Base-by-base conservation (phyloP, 2,113 vertebrate species). In the Albula glossodonta region DNA sequence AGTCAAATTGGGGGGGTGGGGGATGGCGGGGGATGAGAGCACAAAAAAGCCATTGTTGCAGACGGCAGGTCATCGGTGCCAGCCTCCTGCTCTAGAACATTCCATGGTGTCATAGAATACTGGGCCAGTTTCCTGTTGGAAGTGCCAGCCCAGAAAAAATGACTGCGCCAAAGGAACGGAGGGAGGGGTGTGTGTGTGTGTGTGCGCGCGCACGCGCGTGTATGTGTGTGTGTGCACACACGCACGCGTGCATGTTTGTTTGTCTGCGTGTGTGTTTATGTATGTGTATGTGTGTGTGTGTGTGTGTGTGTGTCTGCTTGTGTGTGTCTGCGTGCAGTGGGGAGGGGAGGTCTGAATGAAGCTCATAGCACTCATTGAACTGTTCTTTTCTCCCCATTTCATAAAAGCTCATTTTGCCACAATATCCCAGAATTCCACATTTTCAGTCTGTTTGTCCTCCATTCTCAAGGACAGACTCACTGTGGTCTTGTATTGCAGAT, bases 101-200 rank as follows among this genome's bases (percentile, higher is more conserved):
- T 95, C 95, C 93, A 93, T 90, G 90, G 92, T 95, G 94, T 96
- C 94, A 95, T 94, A 94, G 93, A 94, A 96, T 94, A 93, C 96
- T 48, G 70, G 92, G 94, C 95, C 93, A 93, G 94, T 93, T 96
- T 95, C 95, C 95, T 96, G 93, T 92, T 93, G 89, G 90, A 95
- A 91, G 92, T 95, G 93, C 92, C 94, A 93, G 89, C 89, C 77
- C 91, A 94, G 91, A 93, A 92, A 92, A 91, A 94, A 91, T 89
- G 74, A 56, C 51, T 41, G 15, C 78, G 83, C 74, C 83, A 84
- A 51, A 22, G 74, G 48, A 41, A 41, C 31, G 31, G 53, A 56
- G 83, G 7, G 31, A 25, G 52, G 52, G 77, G 52, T 25, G 17
- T 41, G 63, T 63, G 57, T 41, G 31, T 41, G 31, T 41, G 31